phyloP scores from a whole-genome alignment of 2,797 vertebrate genomes.

The Chaunax sp. region DNA sequence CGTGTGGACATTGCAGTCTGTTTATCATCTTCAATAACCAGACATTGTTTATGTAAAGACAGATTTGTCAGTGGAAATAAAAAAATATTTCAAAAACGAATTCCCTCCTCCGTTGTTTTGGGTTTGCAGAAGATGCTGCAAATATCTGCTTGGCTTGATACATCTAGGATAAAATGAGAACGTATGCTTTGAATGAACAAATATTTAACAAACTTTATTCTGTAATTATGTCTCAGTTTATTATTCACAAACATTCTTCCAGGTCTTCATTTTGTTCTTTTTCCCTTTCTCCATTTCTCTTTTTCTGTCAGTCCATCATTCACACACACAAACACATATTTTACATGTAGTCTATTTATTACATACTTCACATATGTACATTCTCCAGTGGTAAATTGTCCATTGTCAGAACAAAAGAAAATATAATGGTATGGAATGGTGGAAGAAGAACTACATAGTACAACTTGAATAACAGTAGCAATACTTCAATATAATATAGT shows the following conservation, averaged over 20 bases:
- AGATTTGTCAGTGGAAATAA: background rate
- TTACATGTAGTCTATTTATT: background rate
- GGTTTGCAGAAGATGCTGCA: background rate
- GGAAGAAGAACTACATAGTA: background rate
- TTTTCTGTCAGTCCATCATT: background rate
- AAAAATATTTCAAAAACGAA: no score
- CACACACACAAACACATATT: background rate
- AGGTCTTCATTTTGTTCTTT: background rate
- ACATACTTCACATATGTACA: background rate
- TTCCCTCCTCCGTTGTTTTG: background rate
- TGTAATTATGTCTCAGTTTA: background rate
- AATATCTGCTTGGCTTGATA: background rate
- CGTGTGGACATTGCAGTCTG: background rate
- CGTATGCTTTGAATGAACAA: background rate
- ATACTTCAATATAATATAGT: background rate
- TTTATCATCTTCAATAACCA: background rate
- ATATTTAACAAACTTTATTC: background rate
- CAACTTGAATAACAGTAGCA: background rate
- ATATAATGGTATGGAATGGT: background rate
- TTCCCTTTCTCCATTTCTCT: background rate
- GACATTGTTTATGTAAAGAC: background rate
- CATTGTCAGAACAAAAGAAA: constrained; percentile 2
- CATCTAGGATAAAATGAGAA: no score
- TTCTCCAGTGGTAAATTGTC: no score
- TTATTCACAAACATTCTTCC: background rate